A percentile compares a stretch with the other conserved stretches of the same genome.
Conservation (phyloP, 2,888 invertebrate genomes). For the Hydriomena furcata region DNA sequence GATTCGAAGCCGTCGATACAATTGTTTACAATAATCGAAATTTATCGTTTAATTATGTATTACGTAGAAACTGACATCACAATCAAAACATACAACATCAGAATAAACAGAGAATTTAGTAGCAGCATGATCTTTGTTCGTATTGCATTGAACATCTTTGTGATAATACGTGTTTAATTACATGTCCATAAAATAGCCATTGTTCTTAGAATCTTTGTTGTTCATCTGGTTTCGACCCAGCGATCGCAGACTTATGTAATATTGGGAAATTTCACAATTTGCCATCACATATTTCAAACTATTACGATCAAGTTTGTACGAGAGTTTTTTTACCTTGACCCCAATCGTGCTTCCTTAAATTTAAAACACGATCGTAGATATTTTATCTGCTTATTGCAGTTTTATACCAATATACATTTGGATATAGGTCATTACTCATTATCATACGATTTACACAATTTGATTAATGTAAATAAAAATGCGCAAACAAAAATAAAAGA, state of each 20-base stretch:
- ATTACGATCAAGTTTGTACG: conserved; percentile 21
- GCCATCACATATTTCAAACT: conserved; percentile 26
- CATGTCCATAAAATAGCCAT: conserved; percentile 28
- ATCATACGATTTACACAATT: not conserved
- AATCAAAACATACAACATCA: conserved; percentile 31
- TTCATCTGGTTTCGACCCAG: conserved; percentile 25
- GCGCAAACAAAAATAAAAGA: too few relatives aligned
- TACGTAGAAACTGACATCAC: conserved; percentile 16
- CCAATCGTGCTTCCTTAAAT: conserved; percentile 24
- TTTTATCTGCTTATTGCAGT: conserved; percentile 4
- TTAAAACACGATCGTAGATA: conserved; percentile 18
- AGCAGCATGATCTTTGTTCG: conserved; percentile 32
- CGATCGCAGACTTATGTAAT: conserved; percentile 25
- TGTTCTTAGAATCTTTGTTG: conserved; percentile 24
- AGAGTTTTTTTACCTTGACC: conserved; percentile 23
- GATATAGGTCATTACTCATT: not conserved
- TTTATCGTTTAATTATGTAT: conserved; percentile 14
- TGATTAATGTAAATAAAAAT: too few relatives aligned
- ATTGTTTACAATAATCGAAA: conserved; percentile 18
- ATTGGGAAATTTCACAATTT: conserved; percentile 28
- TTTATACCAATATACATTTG: not conserved
- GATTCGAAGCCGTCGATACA: conserved; percentile 6
- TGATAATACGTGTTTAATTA: conserved; percentile 35
- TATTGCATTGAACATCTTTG: conserved; percentile 22
- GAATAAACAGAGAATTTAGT: conserved; percentile 33